Base-by-base conservation (phyloP, 2,888 invertebrate genomes). In the Phanerotoma sp. region DNA sequence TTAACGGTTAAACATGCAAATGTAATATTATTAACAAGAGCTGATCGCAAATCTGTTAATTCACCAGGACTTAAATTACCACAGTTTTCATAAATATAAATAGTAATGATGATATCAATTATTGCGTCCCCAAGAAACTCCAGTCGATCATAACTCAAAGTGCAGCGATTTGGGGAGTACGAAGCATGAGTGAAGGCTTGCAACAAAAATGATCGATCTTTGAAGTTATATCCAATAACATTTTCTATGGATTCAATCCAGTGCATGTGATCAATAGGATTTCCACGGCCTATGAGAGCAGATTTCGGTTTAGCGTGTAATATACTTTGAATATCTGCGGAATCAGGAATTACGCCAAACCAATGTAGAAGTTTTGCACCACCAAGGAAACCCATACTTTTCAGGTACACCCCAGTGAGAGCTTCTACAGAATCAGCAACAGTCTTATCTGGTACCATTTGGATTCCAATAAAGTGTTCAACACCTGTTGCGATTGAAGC, bases 1-100 rank as follows among this genome's bases (percentile, higher is more conserved):
- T 92, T 87, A 11, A 96, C 93, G 5, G 92, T 85, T 48, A 96
- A 83, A 20, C 92, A 89, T 0, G 94, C 97, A 70, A 99, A 93
- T 0, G 96, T 97, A 56, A 91, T 87, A 71, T 99, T 99, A 74
- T 99, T 98, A 3, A 99, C 98, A 3, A 99, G 81, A 0, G 98
- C 93, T 0, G 97, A 96, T 32, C 98, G 82, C 56, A 98, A 75
- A 78, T 98, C 97, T 0, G 97, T 97, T 53, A 99, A 78, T 15
- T 92, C 86, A 0, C 96, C 97, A 0, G 95, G 94, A 53, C 83
- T 84, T 70, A 91, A 80, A 20, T 80, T 68, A 0, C 79, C 79
- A 58, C 84, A 85, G 58, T 85, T 84, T 75, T 96, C 93, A 72
- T 84, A 97, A 49, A 99, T 88, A 71, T 93, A 86, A 10, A 89